A percentile compares a stretch with the other conserved stretches of the same genome.
Conservation (phyloP, 2,113 vertebrate genomes). For the Carettochelys insculpta region DNA sequence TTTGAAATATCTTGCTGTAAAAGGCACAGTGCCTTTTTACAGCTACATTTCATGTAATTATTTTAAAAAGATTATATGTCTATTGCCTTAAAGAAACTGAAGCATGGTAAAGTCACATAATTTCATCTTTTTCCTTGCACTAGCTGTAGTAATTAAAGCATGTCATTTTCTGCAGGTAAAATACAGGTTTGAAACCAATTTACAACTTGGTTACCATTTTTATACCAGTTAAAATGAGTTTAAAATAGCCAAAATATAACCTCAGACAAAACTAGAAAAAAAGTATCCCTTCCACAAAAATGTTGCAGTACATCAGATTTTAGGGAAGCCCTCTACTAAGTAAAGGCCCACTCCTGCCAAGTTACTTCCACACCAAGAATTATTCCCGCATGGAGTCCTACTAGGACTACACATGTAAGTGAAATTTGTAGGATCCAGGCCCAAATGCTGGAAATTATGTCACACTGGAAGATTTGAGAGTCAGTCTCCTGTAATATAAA, state of each 20-base stretch:
- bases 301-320: fast-evolving
- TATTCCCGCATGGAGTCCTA: not conserved
- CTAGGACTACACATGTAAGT: fast-evolving
- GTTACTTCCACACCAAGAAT: not conserved
- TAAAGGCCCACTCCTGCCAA: not conserved
- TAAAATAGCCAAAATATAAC: not conserved
- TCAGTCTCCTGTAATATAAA: not conserved
- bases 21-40: not conserved
- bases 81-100: constrained; percentile 44
- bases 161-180: constrained; percentile 34
- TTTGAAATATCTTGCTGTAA: not conserved
- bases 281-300: fast-evolving
- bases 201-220: not conserved
- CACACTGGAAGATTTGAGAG: not conserved
- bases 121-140: constrained; percentile 54
- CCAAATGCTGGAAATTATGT: not conserved
- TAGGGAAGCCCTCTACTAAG: fast-evolving
- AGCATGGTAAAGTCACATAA: constrained; percentile 21
- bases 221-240: not conserved
- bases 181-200: constrained; percentile 35
- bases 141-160: constrained; percentile 61
- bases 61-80: not conserved
- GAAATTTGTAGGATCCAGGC: constrained; percentile 55
- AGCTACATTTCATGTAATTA: constrained; percentile 1
- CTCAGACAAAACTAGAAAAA: not conserved